Base-by-base conservation (phyloP, 2,797 vertebrate species). In the Hydrophis major region DNA sequence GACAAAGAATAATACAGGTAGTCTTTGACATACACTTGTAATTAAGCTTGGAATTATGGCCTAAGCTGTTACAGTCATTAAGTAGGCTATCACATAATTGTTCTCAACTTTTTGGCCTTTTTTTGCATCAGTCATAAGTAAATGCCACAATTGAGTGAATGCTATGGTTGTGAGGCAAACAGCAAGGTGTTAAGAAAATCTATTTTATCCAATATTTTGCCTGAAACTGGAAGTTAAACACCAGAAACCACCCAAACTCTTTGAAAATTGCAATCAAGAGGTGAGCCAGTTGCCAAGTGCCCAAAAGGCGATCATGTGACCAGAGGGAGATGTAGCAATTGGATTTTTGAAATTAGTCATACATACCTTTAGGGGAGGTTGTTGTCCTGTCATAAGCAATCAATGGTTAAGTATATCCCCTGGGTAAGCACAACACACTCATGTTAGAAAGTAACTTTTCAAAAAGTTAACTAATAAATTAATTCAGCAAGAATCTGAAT, bases 371-470 rank as follows among this genome's bases (percentile, higher is more conserved):
- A 5, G 2, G 4, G 5, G 2, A n/a, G 4, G 0, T 14, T 1
- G 10, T 7, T 63, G 4, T 74, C 14, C n/a, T 74, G 16, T 74
- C 66, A 74, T 37, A 74, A 37, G 6, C 63, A 74, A 74, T 6
- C 66, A 37, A 18, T 74, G n/a, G 66, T 74, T 74, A 74, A 37
- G 14, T 37, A 18, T 90, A 61, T 50, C 13, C 37, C 13, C 28
- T 27, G 27, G 42, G 42, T 74, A 47, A 11, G 12, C 56, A 59
- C 60, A 56, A 25, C 13, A 88, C 37, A 56, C 78, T 90, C 87
- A 63, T 95, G 78, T 94, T 94, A 55, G 53, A 69, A 88, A 91
- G 55, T 37, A 6, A 14, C 20, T 93, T 93, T 95, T 74, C n/a
- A 94, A 10, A 1, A 57, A 32, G 47, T 32, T 16, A 47, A 87